Base-by-base conservation (phyloP, 2,797 vertebrate species). In the Tenualosa thibaudeaui region DNA sequence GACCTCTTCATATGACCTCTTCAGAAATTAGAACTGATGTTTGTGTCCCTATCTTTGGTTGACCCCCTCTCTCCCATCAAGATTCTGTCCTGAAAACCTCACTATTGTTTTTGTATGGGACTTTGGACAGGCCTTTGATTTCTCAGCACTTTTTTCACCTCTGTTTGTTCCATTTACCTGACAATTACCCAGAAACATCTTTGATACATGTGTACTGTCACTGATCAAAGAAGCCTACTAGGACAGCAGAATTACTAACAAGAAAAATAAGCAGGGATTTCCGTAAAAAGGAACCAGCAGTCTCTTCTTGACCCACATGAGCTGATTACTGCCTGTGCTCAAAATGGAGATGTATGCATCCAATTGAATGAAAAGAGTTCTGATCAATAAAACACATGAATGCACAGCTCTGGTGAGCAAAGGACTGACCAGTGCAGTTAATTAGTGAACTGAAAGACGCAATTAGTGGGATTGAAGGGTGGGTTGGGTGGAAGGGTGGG, bases 371-470 rank as follows among this genome's bases (percentile, higher is more conserved):
- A 78, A 78, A 78, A 78, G 71, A 40, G 40, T 78, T 78, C 40
- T 78, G 71, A 78, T 78, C 71, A 78, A 78, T 78, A 78, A 78
- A 78, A 46, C 71, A 78, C 40, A 22, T 43, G 37, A 78, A 46
- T 17, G 37, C 43, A 83, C 56, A 46, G 82, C 60, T 68, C 10
- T 62, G 26, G 37, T 49, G 37, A 71, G 37, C 46, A 24, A 40
- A 71, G 26, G 65, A 9, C 56, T 71, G 62, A 62, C 46, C 31
- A 60, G 93, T 91, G 90, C 91, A 94, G 93, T 95, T 95, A 94
- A 95, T 96, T 94, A 94, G 92, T 86, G 88, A 91, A 90, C 93
- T 92, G 93, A 95, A 95, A 94, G 93, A 89, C 86, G 94, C 94
- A 95, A 96, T 96, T 95, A 96, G 93, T 89, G 83, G 91, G 92